A percentile compares a stretch with the other conserved stretches of the same genome.
phyloP scores from a whole-genome alignment of 1,140 invertebrate genomes.

The Papilio machaon region DNA sequence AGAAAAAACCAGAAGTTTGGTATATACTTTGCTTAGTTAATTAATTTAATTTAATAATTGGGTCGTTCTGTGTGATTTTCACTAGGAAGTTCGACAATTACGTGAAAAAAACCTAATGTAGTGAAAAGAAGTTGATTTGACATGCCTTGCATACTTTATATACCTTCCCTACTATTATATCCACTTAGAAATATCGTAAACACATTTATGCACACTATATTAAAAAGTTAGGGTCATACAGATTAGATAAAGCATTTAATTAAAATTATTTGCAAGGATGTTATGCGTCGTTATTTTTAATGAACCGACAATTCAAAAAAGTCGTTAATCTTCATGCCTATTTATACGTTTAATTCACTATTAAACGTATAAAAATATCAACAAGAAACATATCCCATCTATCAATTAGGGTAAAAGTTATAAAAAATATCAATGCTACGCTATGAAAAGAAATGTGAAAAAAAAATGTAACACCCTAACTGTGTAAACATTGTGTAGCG shows the following conservation, averaged over 20 bases:
- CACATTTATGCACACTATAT: background rate
- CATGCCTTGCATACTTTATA: too few species aligned
- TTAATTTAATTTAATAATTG: too few species aligned
- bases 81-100: too few species aligned
- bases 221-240: background rate
- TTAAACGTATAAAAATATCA: too few species aligned
- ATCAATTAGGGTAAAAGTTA: background rate
- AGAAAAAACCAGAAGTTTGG: too few species aligned
- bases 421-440: background rate
- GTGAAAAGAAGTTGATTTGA: too few species aligned
- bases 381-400: too few species aligned
- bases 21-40: background rate
- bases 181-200: background rate
- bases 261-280: background rate
- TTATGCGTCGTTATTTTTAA: background rate
- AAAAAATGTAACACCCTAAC: background rate
- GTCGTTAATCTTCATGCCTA: background rate
- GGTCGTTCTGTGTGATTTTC: too few species aligned
- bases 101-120: too few species aligned
- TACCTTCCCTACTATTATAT: background rate
- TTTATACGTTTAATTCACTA: too few species aligned
- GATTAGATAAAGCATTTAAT: slow-evolving; percentile 1
- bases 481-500: background rate
- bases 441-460: background rate
- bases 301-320: background rate